phyloP scores from a whole-genome alignment of 2,888 invertebrate species.

The Willowsia nigromaculata region DNA sequence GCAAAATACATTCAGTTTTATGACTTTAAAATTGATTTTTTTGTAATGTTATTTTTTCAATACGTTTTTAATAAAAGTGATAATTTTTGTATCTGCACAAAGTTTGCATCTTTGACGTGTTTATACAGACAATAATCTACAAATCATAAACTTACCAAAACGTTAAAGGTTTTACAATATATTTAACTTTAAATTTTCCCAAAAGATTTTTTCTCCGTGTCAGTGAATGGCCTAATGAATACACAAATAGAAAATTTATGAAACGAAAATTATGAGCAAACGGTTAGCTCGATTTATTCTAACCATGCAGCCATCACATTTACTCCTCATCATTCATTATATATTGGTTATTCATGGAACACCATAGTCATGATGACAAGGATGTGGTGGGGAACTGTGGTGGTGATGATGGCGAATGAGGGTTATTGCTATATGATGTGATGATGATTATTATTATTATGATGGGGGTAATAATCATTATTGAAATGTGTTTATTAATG shows the following conservation, averaged over 20 bases:
- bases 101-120: no score
- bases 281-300: slow-evolving; percentile 10
- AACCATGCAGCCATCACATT: background rate
- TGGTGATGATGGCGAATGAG: background rate
- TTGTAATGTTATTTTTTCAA: no score
- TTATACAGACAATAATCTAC: no score
- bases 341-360: slow-evolving; percentile 22
- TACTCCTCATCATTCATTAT: slow-evolving; percentile 1
- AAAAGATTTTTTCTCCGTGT: background rate
- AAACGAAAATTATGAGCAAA: slow-evolving; percentile 43
- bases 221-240: background rate
- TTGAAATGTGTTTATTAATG: slow-evolving; percentile 42
- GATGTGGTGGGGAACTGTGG: slow-evolving; percentile 42
- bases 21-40: slow-evolving; percentile 34
- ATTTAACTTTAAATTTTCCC: no score
- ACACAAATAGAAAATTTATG: slow-evolving; percentile 33
- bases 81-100: no score
- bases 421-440: slow-evolving; percentile 32
- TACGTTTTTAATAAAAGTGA: no score
- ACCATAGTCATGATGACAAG: background rate
- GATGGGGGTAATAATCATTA: slow-evolving; percentile 50
- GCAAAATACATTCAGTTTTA: slow-evolving; percentile 44
- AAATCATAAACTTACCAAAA: no score
- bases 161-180: no score
- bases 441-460: slow-evolving; percentile 34